Base-by-base conservation (phyloP, 2,113 vertebrate species). In the Taurulus bubalis region DNA sequence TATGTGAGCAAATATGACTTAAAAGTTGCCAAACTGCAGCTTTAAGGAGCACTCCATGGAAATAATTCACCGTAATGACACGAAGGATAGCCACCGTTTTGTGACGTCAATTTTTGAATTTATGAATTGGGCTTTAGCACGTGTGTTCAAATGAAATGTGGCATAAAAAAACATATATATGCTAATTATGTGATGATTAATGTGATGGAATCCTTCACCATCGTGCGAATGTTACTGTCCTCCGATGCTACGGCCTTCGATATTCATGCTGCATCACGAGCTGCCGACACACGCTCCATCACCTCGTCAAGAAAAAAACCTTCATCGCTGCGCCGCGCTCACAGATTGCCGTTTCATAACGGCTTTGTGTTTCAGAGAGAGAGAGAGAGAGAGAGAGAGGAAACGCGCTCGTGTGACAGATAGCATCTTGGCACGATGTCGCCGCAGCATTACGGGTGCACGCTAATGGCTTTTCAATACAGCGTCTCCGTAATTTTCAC, bases 401-500 rank as follows among this genome's bases (percentile, higher is more conserved):
- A 55, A 85, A 72, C 67, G 5, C 24, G 73, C 26, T 5, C 42
- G 30, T 64, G 82, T 89, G 89, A 90, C 47, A 86, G 91, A 92
- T 88, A 80, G 79, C 81, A 83, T 89, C 87, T 90, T 81, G 83
- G 85, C 80, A 81, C 49, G 3, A 69, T 20, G 76, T 26, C 49
- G 79, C 79, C 38, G 75, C 79, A 26, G 66, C 62, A 58, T 71
- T 83, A 58, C 72, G 16, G 83, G 81, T 45, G 82, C 87, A n/a
- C 36, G 45, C 80, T 90, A 84, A 89, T 89, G 87, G 86, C 89
- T 93, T 90, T 87, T 88, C 90, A 90, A 85, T 82, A 72, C 62
- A 83, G 80, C 85, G 51, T 73, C 22, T 84, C 82, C 77, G 82
- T 91, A 76, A 90, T 89, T 91, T 91, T 4, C 34, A 32, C 88